Evolutionary conservation across 2,113 vertebrate genomes (phyloP).

Genomic region (Saimiri boliviensis): DNA sequence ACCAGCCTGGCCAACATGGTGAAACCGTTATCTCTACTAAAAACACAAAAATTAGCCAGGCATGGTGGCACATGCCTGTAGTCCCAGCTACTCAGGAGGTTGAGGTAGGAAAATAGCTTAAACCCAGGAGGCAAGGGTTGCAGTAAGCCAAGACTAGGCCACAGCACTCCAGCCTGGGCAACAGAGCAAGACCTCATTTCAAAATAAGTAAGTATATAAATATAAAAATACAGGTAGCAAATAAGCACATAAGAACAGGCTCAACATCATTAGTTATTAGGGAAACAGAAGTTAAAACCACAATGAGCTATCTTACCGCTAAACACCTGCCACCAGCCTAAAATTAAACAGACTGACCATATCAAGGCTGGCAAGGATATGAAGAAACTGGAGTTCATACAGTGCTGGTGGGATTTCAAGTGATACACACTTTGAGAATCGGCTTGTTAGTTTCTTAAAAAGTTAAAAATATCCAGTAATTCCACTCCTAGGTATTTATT

Average conservation of each 20-base stretch:
- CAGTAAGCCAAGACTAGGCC: too few species aligned
- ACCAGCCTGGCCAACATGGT: too few species aligned
- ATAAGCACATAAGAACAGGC: not conserved
- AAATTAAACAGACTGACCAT: not conserved
- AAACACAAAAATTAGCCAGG: too few species aligned
- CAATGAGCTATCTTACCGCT: not conserved
- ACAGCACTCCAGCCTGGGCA: too few species aligned
- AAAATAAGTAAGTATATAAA: too few species aligned
- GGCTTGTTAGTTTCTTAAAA: not conserved
- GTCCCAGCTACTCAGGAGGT: too few species aligned
- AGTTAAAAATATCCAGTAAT: not conserved
- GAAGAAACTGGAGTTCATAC: not conserved
- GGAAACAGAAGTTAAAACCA: not conserved
- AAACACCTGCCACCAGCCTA: not conserved
- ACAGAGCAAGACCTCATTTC: too few species aligned
- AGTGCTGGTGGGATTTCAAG: slow-evolving; percentile 23
- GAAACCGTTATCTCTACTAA: too few species aligned
- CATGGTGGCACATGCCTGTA: too few species aligned
- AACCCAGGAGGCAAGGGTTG: too few species aligned
- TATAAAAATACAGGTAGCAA: not conserved
- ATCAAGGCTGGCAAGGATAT: not conserved
- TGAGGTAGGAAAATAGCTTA: too few species aligned
- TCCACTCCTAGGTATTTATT: not conserved
- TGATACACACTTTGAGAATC: not conserved
- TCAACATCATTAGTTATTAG: not conserved